A percentile compares a stretch with the other conserved stretches of the same genome.
These are phyloP conservation scores for Galeruca laticollis DNA, from an alignment of 2,888 invertebrate genomes.

Conservation along the genomic window DNA sequence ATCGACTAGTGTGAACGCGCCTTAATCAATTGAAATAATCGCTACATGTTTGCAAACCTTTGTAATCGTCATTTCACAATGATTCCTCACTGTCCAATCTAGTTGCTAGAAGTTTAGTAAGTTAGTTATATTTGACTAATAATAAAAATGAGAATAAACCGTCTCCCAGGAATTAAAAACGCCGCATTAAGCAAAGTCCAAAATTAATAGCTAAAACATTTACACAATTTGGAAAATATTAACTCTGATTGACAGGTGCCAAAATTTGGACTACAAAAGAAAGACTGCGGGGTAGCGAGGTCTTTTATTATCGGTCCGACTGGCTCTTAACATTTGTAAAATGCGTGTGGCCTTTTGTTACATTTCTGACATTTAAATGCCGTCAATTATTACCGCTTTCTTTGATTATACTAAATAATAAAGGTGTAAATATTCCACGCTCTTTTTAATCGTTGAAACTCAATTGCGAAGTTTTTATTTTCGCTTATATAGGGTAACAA, in stretches of 20 bases:
- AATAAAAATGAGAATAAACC: too few species aligned
- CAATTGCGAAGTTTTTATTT: neutral
- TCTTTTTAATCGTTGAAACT: neutral
- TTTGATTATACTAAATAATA: slow-evolving; percentile 5
- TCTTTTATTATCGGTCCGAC: slow-evolving; percentile 40
- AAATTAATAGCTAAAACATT: slow-evolving; percentile 16
- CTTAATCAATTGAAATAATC: too few species aligned
- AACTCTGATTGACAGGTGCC: slow-evolving; percentile 27
- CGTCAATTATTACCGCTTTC: slow-evolving; percentile 20
- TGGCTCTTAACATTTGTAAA: slow-evolving; percentile 34
- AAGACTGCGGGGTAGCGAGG: slow-evolving; percentile 7
- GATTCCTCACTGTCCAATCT: too few species aligned
- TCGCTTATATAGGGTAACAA: neutral
- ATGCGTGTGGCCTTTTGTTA: slow-evolving; percentile 39
- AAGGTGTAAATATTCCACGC: slow-evolving; percentile 7
- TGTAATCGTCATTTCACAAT: too few species aligned
- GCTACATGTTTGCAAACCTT: too few species aligned
- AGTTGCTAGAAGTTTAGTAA: too few species aligned
- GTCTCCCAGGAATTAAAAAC: neutral
- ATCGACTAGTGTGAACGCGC: too few species aligned
- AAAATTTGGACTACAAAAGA: slow-evolving; percentile 27
- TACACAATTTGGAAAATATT: slow-evolving; percentile 17
- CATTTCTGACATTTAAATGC: slow-evolving; percentile 12
- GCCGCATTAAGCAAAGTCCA: too few species aligned
- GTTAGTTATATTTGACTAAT: too few species aligned